Percentiles rank a stretch among this genome's conserved stretches.
Conservation (phyloP, 2,888 invertebrate species). For the Siphlonurus alternatus region DNA sequence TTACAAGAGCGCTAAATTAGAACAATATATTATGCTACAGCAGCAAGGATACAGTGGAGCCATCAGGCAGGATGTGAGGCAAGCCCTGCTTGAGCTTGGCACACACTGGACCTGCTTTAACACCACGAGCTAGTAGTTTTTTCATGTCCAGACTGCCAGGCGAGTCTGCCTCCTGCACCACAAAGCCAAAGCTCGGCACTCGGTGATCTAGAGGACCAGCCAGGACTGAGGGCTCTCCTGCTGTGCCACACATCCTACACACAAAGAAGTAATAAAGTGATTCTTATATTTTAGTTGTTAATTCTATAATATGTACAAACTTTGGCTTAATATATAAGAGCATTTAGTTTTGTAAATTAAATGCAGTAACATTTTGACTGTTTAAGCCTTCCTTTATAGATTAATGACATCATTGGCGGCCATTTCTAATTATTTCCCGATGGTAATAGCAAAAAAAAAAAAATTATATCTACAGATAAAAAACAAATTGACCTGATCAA, state of each 20-base stretch:
- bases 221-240: conserved; percentile 19
- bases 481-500: too few species aligned
- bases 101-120: conserved; percentile 24
- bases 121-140: conserved; percentile 20
- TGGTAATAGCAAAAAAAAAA: too few species aligned
- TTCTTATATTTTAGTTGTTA: not conserved
- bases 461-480: too few species aligned
- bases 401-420: too few species aligned
- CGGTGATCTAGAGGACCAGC: conserved; percentile 25
- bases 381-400: too few species aligned
- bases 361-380: too few species aligned
- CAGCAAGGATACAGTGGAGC: conserved; percentile 18
- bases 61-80: conserved; percentile 20
- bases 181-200: conserved; percentile 26
- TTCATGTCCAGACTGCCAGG: conserved; percentile 23
- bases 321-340: not conserved
- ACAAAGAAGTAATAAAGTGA: conserved; percentile 6
- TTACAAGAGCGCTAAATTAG: too few species aligned
- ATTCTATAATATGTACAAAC: not conserved
- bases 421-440: too few species aligned
- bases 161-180: conserved; percentile 21
- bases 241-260: conserved; percentile 18
- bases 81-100: conserved; percentile 23
- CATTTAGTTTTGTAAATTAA: not conserved
- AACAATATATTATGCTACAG: not conserved